Evolutionary conservation across 2,888 invertebrate genomes (phyloP).

Genomic region (Schizotus pectinicornis): DNA sequence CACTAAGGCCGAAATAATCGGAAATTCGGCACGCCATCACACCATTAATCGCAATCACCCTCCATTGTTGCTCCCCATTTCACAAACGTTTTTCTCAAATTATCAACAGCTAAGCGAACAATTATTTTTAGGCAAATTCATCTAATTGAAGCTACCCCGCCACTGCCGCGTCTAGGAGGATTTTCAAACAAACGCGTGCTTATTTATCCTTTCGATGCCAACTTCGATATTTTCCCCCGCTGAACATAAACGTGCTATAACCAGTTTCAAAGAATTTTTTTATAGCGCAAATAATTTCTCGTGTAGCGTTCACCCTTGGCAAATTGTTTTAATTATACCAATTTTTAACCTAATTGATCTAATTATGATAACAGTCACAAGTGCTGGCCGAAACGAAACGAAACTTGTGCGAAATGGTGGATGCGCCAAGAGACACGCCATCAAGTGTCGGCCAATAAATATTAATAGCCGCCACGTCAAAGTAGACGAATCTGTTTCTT

Average conservation of each 20-base stretch:
- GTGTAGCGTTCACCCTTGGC: neutral
- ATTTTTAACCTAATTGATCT: too few relatives aligned
- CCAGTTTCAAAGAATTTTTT: neutral
- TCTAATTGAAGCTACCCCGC: conserved; percentile 3
- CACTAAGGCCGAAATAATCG: conserved; percentile 16
- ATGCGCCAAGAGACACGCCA: neutral
- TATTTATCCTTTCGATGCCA: conserved; percentile 11
- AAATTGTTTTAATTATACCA: neutral
- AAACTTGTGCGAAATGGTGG: neutral
- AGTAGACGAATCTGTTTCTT: too few relatives aligned
- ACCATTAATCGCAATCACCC: conserved; percentile 14
- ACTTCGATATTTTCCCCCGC: conserved; percentile 12
- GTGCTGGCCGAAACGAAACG: too few relatives aligned
- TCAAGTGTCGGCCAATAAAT: too few relatives aligned
- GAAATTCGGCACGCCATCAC: conserved; percentile 7
- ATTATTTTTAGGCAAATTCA: neutral
- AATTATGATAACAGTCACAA: too few relatives aligned
- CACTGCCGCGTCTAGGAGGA: neutral
- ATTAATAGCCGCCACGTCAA: too few relatives aligned
- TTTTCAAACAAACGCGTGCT: conserved; percentile 7
- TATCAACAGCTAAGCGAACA: too few relatives aligned
- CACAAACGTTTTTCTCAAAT: too few relatives aligned
- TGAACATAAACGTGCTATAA: conserved; percentile 13
- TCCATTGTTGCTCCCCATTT: neutral
- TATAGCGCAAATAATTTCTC: neutral